Conservation (phyloP, 2,797 vertebrate genomes). For the Hippoglossus hippoglossus region DNA sequence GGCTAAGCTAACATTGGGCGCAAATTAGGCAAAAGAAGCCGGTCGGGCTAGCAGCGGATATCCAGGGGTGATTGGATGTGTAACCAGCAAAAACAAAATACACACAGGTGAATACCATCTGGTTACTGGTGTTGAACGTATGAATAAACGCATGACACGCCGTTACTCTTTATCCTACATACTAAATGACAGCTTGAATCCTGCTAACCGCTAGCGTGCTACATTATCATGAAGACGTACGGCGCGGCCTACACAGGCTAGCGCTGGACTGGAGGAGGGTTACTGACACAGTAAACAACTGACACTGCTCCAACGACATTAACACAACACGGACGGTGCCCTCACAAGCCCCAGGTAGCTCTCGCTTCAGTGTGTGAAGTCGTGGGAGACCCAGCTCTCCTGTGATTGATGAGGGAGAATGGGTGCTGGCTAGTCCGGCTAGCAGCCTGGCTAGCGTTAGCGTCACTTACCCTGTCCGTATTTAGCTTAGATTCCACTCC, state of each 20-base stretch:
- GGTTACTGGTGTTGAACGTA: neutral
- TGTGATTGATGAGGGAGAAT: conserved; percentile 52
- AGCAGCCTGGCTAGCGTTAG: conserved; percentile 69
- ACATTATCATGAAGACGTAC: conserved; percentile 57
- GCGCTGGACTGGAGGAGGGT: conserved; percentile 51
- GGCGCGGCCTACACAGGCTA: conserved; percentile 82
- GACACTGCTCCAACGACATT: conserved; percentile 50
- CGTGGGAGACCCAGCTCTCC: conserved; percentile 1
- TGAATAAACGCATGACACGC: conserved; percentile 22
- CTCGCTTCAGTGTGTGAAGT: neutral
- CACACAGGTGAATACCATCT: neutral
- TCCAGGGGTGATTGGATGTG: conserved; percentile 9
- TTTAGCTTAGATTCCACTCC: conserved; percentile 87
- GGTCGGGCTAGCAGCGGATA: conserved; percentile 61
- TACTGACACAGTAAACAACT: conserved; percentile 54
- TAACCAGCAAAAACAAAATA: conserved; percentile 18
- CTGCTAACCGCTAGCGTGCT: conserved; percentile 69
- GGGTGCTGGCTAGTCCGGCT: conserved; percentile 47
- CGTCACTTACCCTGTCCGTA: conserved; percentile 87
- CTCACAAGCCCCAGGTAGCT: neutral
- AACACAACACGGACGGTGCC: conserved; percentile 21
- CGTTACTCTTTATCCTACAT: conserved; percentile 26
- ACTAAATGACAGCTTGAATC: conserved; percentile 74
- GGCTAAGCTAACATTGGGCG: conserved; percentile 71
- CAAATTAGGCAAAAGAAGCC: conserved; percentile 75